Conservation (phyloP, 2,113 vertebrate species). For the Mesoclemmys tuberculata region DNA sequence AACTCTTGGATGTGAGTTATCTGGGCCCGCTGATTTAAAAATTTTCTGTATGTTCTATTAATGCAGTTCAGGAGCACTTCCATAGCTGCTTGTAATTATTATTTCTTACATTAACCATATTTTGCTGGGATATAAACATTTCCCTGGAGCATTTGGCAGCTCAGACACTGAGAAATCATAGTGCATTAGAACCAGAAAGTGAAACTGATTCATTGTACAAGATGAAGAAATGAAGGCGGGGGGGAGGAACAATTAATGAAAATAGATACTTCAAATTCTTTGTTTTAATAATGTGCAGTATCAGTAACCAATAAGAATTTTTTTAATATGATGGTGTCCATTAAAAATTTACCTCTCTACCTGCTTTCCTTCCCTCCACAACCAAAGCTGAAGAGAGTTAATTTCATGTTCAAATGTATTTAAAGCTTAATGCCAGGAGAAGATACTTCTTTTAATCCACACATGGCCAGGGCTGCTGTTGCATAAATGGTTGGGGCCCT, state of each 20-base stretch:
- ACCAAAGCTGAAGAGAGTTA: background rate
- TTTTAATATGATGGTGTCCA: background rate
- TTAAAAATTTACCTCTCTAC: background rate
- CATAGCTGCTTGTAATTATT: background rate
- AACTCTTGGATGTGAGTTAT: background rate
- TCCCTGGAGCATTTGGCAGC: background rate
- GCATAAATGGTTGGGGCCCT: background rate
- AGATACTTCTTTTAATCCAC: background rate
- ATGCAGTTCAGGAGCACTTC: background rate
- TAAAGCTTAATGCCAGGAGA: background rate
- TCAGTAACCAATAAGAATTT: background rate
- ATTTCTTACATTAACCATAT: background rate
- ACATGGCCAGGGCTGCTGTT: background rate
- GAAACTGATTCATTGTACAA: background rate
- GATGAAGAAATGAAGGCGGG: background rate
- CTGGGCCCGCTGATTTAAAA: background rate
- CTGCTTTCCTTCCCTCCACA: background rate
- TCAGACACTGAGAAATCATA: background rate
- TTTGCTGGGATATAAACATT: background rate
- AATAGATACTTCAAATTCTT: background rate
- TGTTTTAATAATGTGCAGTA: background rate
- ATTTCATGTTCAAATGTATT: background rate
- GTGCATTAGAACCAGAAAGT: background rate
- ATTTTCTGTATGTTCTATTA: background rate
- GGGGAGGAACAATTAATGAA: background rate